Base-by-base conservation (phyloP, 2,797 vertebrate species). In the Tangara arthus region DNA sequence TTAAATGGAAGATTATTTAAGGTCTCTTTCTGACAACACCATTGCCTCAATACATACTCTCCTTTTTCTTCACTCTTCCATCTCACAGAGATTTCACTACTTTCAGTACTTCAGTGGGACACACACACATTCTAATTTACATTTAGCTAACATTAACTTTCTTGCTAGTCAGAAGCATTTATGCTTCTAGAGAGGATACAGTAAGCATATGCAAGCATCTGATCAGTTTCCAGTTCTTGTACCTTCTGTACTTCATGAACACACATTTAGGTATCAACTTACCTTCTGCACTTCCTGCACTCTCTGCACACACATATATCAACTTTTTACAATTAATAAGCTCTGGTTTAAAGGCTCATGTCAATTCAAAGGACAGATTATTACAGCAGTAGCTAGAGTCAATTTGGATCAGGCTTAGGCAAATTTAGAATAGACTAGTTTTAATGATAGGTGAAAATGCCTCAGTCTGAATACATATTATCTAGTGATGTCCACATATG, bases 401-500 rank as follows among this genome's bases (percentile, higher is more conserved):
- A 37, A 30, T 64, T 80, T 68, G 20, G 22, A 49, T 66, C 72
- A 71, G 30, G 9, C 20, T 55, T 73, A 10, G 47, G 15, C 65
- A 12, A 81, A 63, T 84, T 92, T 59, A 69, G 30, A 84, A 22
- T 41, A 7, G 71, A 60, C 5, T 47, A 20, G 15, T 90, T 80
- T 50, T 68, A 68, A 66, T 0, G 0, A 63, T 6, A 82, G 24
- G 9, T 39, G 13, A 89, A 91, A 94, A 70, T 24, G 28, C 14
- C 30, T 53, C 46, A 28, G 6, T 24, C 27, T 61, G 24, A 73
- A 39, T 49, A 35, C 11, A 18, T 28, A 30, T 81, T 56, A 44
- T 7, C 27, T 28, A 50, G 16, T 2, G 1, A 37, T 2, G 0
- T 23, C 22, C 23, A 52, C 47, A 52, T 5, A 10, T 32, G 22